Conservation (phyloP, 2,113 vertebrate species). For the Saccopteryx leptura region DNA sequence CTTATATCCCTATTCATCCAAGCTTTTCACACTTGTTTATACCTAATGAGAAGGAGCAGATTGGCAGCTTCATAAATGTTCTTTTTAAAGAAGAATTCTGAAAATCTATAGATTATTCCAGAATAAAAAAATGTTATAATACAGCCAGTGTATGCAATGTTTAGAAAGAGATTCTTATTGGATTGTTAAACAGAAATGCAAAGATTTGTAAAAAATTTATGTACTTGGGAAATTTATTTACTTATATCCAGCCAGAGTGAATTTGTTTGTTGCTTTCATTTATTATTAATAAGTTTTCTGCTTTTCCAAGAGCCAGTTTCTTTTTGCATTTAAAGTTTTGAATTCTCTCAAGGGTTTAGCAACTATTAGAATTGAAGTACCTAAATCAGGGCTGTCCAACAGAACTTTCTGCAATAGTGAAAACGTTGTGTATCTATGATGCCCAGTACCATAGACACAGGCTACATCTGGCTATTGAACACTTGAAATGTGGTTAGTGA, state of each 20-base stretch:
- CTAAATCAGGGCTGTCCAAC: not conserved
- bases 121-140: not conserved
- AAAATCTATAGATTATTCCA: not conserved
- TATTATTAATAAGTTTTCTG: conserved; percentile 2
- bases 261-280: conserved; percentile 15
- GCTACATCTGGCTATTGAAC: not conserved
- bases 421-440: not conserved
- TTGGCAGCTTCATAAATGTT: conserved; percentile 9
- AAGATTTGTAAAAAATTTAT: not conserved
- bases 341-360: not conserved
- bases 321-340: conserved; percentile 28
- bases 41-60: not conserved
- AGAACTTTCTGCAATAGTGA: not conserved
- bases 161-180: not conserved
- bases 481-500: not conserved
- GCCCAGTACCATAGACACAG: fast-evolving
- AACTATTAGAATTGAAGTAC: not conserved
- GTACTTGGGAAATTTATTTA: not conserved
- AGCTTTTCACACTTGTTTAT: conserved; percentile 5
- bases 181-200: not conserved
- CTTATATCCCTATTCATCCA: not conserved
- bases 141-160: not conserved
- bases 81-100: conserved; percentile 29
- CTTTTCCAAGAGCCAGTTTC: not conserved
- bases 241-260: not conserved